A percentile compares a stretch with the other conserved stretches of the same genome.
phyloP scores from a whole-genome alignment of 2,888 invertebrate genomes.

The Nemotelus nigrinus region DNA sequence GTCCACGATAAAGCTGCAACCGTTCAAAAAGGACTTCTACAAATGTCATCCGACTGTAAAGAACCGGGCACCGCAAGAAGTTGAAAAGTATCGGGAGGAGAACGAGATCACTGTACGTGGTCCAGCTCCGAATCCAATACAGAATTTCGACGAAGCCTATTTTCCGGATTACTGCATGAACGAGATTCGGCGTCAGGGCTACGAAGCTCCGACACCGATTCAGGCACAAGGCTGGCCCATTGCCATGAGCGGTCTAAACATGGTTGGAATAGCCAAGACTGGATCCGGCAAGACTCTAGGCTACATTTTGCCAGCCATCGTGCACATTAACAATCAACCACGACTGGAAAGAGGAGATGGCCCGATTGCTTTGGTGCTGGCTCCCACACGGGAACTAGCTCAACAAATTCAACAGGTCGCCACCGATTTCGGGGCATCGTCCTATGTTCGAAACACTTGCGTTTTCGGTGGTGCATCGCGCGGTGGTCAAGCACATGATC shows the following conservation, averaged over 20 bases:
- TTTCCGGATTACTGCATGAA: constrained; percentile 80
- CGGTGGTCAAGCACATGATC: constrained; percentile 75
- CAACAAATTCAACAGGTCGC: constrained; percentile 87
- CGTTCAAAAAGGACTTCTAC: constrained; percentile 86
- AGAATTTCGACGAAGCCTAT: constrained; percentile 80
- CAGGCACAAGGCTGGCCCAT: constrained; percentile 90
- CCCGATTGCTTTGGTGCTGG: constrained; percentile 82
- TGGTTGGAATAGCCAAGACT: constrained; percentile 88
- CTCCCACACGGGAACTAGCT: constrained; percentile 81
- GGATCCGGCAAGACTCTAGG: constrained; percentile 83
- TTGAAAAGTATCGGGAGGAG: constrained; percentile 73
- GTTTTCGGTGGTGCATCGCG: constrained; percentile 95
- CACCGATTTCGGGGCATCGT: constrained; percentile 79
- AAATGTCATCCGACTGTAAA: constrained; percentile 74
- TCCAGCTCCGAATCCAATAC: constrained; percentile 78
- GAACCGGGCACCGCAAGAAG: constrained; percentile 72
- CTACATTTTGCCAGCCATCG: constrained; percentile 84
- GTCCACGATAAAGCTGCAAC: constrained; percentile 68
- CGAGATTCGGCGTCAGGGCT: constrained; percentile 73
- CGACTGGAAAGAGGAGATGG: constrained; percentile 82
- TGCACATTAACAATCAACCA: constrained; percentile 86
- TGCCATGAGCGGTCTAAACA: constrained; percentile 81
- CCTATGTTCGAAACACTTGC: constrained; percentile 83
- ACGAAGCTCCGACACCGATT: constrained; percentile 81
- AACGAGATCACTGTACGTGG: constrained; percentile 82